Conservation (phyloP, 53 echinoderm and acorn worm genomes). For the Henricia sp. region DNA sequence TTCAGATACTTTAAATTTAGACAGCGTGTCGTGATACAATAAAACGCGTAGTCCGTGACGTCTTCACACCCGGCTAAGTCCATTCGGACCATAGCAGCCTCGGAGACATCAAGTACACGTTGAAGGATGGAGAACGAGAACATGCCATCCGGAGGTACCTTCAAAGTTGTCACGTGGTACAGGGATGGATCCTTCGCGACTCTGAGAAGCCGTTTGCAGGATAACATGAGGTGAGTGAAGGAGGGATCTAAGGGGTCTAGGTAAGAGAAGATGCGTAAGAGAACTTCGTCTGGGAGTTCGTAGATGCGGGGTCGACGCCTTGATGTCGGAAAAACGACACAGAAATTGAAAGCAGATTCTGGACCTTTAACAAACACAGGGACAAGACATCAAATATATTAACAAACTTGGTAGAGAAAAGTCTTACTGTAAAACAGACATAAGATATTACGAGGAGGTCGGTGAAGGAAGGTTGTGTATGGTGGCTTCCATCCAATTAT, state of each 20-base stretch:
- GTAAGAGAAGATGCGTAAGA: constrained; percentile 52
- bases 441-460: too few species aligned
- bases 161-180: constrained; percentile 11
- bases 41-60: constrained; percentile 76
- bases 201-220: constrained; percentile 20
- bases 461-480: too few species aligned
- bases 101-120: constrained; percentile 52
- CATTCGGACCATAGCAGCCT: constrained; percentile 39
- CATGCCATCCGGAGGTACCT: background rate
- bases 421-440: too few species aligned
- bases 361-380: background rate
- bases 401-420: too few species aligned
- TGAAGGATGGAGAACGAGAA: constrained; percentile 40
- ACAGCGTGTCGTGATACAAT: constrained; percentile 59
- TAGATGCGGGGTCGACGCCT: background rate
- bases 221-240: constrained; percentile 32
- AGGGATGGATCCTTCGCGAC: constrained; percentile 50
- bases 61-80: constrained; percentile 77
- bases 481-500: too few species aligned
- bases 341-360: background rate
- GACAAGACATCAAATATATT: background rate
- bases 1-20: constrained; percentile 28
- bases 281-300: constrained; percentile 56
- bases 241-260: constrained; percentile 37
- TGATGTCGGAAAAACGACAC: background rate